Conservation (phyloP, 92 coral and sea anemone species). For the Porites rus region DNA sequence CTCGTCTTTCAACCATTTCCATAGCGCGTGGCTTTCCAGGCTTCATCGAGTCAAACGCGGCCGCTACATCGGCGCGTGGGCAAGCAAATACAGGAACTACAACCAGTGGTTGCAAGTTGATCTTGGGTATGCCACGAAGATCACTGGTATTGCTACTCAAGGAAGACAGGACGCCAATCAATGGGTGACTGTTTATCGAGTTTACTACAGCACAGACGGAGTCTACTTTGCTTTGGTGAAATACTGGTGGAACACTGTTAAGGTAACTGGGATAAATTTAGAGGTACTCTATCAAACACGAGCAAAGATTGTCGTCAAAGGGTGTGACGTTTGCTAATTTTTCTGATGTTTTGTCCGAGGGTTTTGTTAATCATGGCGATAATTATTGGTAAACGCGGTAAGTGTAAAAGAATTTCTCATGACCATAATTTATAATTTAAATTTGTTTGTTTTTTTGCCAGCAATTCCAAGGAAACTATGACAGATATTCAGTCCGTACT, state of each 20-base stretch:
- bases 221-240: slow-evolving; percentile 39
- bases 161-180: slow-evolving; percentile 65
- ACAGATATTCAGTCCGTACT: slow-evolving; percentile 65
- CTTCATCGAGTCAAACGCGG: slow-evolving; percentile 66
- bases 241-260: slow-evolving; percentile 46
- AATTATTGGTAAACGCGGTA: no score
- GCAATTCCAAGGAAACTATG: slow-evolving; percentile 84
- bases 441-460: slow-evolving; percentile 5
- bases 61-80: slow-evolving; percentile 73
- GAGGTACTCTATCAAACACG: no score
- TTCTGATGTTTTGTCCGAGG: no score
- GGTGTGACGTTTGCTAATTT: no score
- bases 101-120: slow-evolving; percentile 77
- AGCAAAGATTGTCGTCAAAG: no score
- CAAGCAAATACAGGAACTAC: slow-evolving; percentile 62
- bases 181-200: slow-evolving; percentile 64
- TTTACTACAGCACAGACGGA: slow-evolving; percentile 58
- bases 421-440: background rate
- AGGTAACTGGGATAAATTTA: background rate
- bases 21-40: slow-evolving; percentile 66
- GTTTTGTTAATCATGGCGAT: no score
- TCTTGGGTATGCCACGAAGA: slow-evolving; percentile 60
- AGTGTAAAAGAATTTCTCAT: no score
- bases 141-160: slow-evolving; percentile 65
- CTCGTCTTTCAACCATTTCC: slow-evolving; percentile 39